These are phyloP conservation scores for Bombycilla garrulus DNA, from an alignment of 2,113 vertebrate genomes.

Conservation along the genomic window DNA sequence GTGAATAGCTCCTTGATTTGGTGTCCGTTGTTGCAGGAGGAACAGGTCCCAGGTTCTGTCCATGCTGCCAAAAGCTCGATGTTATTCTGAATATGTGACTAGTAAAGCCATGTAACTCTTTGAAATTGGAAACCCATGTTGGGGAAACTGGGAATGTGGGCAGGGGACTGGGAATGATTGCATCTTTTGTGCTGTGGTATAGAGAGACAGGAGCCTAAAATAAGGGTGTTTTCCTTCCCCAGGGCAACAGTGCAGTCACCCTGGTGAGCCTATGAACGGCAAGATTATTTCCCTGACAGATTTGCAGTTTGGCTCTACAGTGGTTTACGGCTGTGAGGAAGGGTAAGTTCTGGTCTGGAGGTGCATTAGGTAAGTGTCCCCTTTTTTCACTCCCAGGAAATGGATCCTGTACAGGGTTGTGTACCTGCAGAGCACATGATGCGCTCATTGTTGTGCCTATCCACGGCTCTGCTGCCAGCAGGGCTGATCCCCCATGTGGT, in stretches of 20 bases:
- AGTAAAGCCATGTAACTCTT: constrained; percentile 50
- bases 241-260: constrained; percentile 63
- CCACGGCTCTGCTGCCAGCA: neutral
- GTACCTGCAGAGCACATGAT: fast-evolving
- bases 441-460: fast-evolving
- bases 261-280: constrained; percentile 63
- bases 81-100: constrained; percentile 10
- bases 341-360: constrained; percentile 63
- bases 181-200: fast-evolving
- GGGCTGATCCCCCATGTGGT: neutral
- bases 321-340: constrained; percentile 58
- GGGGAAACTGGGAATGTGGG: neutral
- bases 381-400: neutral
- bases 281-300: neutral
- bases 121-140: neutral
- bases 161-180: neutral
- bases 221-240: neutral
- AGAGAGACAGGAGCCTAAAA: neutral
- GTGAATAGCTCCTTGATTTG: constrained; percentile 66
- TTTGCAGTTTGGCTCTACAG: constrained; percentile 28
- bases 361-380: neutral
- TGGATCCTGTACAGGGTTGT: neutral
- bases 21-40: neutral
- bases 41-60: constrained; percentile 32
- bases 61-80: neutral